phyloP scores from a whole-genome alignment of 2,113 vertebrate genomes.

The Damaliscus lunatus region DNA sequence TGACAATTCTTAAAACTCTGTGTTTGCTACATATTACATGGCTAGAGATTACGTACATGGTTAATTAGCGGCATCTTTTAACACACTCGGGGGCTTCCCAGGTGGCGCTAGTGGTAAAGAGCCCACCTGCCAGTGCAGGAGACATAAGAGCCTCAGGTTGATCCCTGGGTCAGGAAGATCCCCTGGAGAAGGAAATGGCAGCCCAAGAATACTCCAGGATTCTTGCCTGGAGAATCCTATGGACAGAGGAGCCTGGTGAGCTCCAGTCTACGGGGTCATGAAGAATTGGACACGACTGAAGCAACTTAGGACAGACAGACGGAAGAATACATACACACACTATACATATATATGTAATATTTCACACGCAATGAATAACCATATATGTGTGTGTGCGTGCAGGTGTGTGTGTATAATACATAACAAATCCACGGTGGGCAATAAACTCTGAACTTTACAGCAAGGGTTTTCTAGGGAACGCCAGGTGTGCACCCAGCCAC shows the following conservation, averaged over 20 bases:
- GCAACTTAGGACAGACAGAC: neutral
- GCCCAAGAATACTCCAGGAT: neutral
- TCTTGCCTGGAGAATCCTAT: neutral
- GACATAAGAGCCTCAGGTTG: neutral
- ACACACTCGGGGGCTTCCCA: neutral
- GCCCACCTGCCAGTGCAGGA: neutral
- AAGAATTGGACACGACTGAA: neutral
- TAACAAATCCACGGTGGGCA: neutral
- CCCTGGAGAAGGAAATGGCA: neutral
- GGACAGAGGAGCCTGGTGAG: neutral
- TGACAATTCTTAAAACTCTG: neutral
- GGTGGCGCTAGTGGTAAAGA: neutral
- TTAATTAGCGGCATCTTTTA: neutral
- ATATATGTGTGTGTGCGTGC: fast-evolving
- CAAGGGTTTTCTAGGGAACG: neutral
- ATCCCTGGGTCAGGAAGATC: neutral
- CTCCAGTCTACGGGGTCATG: neutral
- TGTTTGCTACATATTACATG: fast-evolving
- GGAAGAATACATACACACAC: neutral
- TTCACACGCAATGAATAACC: neutral
- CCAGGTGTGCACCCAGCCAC: neutral
- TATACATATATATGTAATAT: neutral
- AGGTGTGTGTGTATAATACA: neutral
- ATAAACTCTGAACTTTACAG: neutral
- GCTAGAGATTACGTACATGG: neutral